Percentiles rank a stretch among this genome's conserved stretches.
Conservation (phyloP, 2,113 vertebrate species). For the Furnarius figulus region DNA sequence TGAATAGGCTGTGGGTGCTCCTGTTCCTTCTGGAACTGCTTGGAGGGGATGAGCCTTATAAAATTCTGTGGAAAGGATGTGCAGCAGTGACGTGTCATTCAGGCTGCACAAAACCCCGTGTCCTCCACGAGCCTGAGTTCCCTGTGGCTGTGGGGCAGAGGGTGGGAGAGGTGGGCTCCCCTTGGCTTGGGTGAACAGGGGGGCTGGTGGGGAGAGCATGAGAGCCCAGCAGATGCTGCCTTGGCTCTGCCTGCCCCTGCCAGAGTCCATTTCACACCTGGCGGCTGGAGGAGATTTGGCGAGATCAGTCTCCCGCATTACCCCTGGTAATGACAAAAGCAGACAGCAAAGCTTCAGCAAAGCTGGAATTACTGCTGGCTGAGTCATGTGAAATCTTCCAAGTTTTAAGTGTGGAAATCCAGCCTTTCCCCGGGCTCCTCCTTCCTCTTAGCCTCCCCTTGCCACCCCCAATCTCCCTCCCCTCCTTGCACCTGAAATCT, state of each 20-base stretch:
- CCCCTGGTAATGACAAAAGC: slow-evolving; percentile 79
- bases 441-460: background rate
- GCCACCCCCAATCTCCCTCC: background rate
- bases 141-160: background rate
- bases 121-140: background rate
- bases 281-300: slow-evolving; percentile 52
- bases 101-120: fast-evolving
- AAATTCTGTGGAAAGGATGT: background rate
- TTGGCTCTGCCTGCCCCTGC: background rate
- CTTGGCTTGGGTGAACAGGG: background rate
- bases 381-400: slow-evolving; percentile 56
- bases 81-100: fast-evolving
- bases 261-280: slow-evolving; percentile 62
- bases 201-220: background rate
- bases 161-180: background rate
- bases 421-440: slow-evolving; percentile 50
- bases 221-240: background rate
- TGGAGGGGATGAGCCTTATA: background rate
- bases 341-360: slow-evolving; percentile 75
- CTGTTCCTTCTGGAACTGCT: background rate
- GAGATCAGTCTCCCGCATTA: slow-evolving; percentile 60
- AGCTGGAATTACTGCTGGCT: slow-evolving; percentile 67
- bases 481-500: slow-evolving; percentile 39
- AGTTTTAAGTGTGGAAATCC: slow-evolving; percentile 54
- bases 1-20: background rate